phyloP scores from a whole-genome alignment of 1,140 invertebrate genomes.

The Steinernema feltiae region DNA sequence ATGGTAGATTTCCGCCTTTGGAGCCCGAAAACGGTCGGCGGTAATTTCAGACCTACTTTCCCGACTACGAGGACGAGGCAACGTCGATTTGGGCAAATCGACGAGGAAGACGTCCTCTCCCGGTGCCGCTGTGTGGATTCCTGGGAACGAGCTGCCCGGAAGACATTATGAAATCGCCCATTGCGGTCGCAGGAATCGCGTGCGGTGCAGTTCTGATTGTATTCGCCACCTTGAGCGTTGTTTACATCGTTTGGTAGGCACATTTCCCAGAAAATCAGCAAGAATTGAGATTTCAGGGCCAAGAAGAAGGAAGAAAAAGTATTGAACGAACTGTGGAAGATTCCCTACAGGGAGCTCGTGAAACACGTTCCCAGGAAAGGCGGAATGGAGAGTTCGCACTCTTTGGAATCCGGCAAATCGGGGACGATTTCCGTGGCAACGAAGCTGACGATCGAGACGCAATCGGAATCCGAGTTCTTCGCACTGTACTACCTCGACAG shows the following conservation, averaged over 20 bases:
- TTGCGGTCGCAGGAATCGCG: not conserved
- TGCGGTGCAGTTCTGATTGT: not conserved
- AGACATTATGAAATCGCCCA: not conserved
- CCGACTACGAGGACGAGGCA: not conserved
- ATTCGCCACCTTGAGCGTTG: not conserved
- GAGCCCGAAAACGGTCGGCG: not conserved
- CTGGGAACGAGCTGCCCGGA: not conserved
- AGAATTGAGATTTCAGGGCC: conserved; percentile 14
- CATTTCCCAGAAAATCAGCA: not conserved
- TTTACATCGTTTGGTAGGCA: conserved; percentile 11
- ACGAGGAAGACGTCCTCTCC: not conserved
- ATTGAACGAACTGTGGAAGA: conserved; percentile 41
- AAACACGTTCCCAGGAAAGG: conserved; percentile 13
- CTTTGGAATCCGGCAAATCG: conserved; percentile 30
- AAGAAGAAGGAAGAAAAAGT: conserved; percentile 33
- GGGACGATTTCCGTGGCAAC: conserved; percentile 45
- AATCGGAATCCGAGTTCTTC: conserved; percentile 48
- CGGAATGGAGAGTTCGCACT: conserved; percentile 27
- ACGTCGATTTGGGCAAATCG: conserved; percentile 1
- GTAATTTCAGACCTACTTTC: not conserved
- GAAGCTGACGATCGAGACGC: conserved; percentile 49
- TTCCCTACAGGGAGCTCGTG: conserved; percentile 29
- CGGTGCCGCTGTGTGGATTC: not conserved
- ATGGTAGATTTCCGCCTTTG: not conserved
- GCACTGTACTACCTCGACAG: conserved; percentile 37